Percentiles rank a stretch among this genome's conserved stretches.
Conservation (phyloP, 2,113 vertebrate species). For the Cyphomyrus discorhynchus region DNA sequence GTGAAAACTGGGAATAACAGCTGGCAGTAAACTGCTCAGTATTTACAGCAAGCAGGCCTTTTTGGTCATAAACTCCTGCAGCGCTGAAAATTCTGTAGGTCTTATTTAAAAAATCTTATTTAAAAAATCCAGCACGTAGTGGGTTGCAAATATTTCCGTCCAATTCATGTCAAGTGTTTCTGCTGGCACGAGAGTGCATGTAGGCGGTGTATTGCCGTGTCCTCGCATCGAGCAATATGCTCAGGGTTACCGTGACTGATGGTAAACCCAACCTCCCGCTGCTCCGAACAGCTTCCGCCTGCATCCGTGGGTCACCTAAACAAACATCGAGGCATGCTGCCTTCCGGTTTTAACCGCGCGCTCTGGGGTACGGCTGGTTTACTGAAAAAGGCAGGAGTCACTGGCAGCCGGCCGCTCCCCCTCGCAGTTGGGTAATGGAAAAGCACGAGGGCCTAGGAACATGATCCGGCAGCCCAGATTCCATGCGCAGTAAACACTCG, state of each 20-base stretch:
- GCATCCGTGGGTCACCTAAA: neutral
- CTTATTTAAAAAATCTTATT: neutral
- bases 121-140: neutral
- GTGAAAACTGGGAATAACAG: neutral
- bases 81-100: neutral
- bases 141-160: neutral
- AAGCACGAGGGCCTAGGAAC: conserved; percentile 24
- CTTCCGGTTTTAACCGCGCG: neutral
- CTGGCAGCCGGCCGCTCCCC: neutral
- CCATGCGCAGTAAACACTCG: conserved; percentile 33
- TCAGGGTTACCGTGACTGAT: neutral
- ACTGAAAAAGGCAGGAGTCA: neutral
- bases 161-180: neutral
- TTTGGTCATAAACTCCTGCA: neutral
- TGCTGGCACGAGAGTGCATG: neutral
- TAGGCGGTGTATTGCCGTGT: neutral
- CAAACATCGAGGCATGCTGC: neutral
- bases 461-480: conserved; percentile 23
- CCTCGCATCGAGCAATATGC: neutral
- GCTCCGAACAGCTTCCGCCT: neutral
- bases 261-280: neutral
- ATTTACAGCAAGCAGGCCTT: neutral
- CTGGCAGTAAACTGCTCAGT: neutral
- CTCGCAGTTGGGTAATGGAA: conserved; percentile 20
- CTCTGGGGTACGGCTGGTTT: neutral